Percentiles rank a stretch among this genome's conserved stretches.
Conservation (phyloP, 1,140 invertebrate genomes). For the Drosophila pruinosa region DNA sequence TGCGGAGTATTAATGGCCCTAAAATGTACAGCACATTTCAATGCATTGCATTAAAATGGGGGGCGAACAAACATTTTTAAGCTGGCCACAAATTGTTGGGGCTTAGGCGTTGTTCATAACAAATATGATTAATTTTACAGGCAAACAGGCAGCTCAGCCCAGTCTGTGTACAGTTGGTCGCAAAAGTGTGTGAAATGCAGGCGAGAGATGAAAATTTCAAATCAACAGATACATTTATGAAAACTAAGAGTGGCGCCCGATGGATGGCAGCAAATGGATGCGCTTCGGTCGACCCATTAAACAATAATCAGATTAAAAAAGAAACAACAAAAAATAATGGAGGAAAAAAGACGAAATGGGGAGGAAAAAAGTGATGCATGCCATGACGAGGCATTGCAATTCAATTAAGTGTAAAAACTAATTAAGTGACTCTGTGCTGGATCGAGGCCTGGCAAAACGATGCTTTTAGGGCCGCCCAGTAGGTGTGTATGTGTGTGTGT, state of each 20-base stretch:
- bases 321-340: not conserved
- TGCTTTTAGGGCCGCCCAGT: conserved; percentile 31
- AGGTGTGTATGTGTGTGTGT: conserved; percentile 9
- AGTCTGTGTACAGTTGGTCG: conserved; percentile 34
- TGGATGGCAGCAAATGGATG: not conserved
- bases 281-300: not conserved
- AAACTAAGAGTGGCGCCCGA: conserved; percentile 29
- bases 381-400: conserved; percentile 59
- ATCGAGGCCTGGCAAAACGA: conserved; percentile 7
- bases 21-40: conserved; percentile 27
- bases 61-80: conserved; percentile 64
- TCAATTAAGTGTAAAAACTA: conserved; percentile 81
- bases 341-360: not conserved
- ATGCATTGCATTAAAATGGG: conserved; percentile 46
- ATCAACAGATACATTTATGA: conserved; percentile 53
- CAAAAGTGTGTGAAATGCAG: conserved; percentile 45
- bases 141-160: not conserved
- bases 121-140: conserved; percentile 72
- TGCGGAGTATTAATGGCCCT: conserved; percentile 23
- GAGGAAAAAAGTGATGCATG: not conserved
- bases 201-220: conserved; percentile 38
- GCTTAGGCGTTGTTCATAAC: conserved; percentile 64
- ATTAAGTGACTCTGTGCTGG: conserved; percentile 63
- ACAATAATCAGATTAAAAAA: conserved; percentile 21
- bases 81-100: conserved; percentile 69